A percentile compares a stretch with the other conserved stretches of the same genome.
Conservation (phyloP, 1,140 invertebrate species). For the Trichoplusia ni region DNA sequence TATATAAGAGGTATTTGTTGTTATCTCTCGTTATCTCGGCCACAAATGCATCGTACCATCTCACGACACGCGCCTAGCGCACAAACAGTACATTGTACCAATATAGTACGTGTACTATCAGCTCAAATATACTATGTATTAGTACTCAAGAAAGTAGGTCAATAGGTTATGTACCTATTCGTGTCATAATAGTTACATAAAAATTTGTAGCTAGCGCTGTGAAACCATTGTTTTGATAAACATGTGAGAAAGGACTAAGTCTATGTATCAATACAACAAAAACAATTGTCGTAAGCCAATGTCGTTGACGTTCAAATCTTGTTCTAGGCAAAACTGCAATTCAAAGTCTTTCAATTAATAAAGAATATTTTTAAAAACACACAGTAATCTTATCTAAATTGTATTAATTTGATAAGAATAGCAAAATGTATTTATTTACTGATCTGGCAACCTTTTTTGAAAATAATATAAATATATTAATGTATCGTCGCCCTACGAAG, state of each 20-base stretch:
- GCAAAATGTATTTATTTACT: constrained; percentile 12
- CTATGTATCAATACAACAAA: constrained; percentile 4
- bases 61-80: constrained; percentile 12
- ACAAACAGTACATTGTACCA: neutral
- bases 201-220: constrained; percentile 14
- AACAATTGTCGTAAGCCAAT: no score
- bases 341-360: no score
- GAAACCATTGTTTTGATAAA: constrained; percentile 30
- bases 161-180: constrained; percentile 35
- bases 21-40: constrained; percentile 25
- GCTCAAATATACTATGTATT: constrained; percentile 20
- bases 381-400: constrained; percentile 3
- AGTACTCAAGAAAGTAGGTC: constrained; percentile 30
- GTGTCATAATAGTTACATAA: constrained; percentile 30
- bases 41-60: constrained; percentile 13
- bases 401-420: constrained; percentile 12
- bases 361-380: no score
- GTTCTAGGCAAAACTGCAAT: no score
- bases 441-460: neutral
- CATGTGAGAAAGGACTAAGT: constrained; percentile 13
- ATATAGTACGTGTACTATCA: constrained; percentile 22
- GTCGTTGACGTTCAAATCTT: no score
- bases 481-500: neutral
- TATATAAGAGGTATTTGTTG: constrained; percentile 16
- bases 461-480: neutral